A percentile compares a stretch with the other conserved stretches of the same genome.
Conservation (phyloP, 2,888 invertebrate genomes). For the Microplitis deprimator region DNA sequence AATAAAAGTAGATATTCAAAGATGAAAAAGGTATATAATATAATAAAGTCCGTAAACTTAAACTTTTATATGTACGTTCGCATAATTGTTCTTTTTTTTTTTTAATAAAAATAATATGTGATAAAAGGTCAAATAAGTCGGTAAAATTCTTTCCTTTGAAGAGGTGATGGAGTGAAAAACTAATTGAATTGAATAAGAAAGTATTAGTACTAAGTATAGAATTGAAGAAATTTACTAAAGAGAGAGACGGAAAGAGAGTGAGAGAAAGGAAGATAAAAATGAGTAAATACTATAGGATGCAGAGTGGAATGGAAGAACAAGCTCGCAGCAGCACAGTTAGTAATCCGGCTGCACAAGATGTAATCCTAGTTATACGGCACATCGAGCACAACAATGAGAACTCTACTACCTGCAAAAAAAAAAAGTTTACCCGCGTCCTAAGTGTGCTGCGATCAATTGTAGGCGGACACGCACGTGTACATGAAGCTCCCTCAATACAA, state of each 20-base stretch:
- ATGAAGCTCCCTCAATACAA: slow-evolving; percentile 6
- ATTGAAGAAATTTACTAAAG: background rate
- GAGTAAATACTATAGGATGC: background rate
- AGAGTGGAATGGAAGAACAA: slow-evolving; percentile 1
- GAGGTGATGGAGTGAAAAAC: slow-evolving; percentile 16
- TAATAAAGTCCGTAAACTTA: no score
- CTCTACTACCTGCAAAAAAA: slow-evolving; percentile 51
- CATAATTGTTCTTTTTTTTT: background rate
- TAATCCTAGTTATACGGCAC: slow-evolving; percentile 48
- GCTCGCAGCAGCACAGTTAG: slow-evolving; percentile 17
- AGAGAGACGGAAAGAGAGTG: background rate
- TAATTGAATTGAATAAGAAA: background rate
- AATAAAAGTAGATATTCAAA: no score
- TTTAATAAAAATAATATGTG: background rate
- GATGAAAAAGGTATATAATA: no score
- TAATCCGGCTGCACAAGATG: slow-evolving; percentile 30
- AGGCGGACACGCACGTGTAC: slow-evolving; percentile 21
- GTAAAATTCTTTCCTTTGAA: background rate
- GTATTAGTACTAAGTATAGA: background rate
- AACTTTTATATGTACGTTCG: background rate
- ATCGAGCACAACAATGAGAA: slow-evolving; percentile 48
- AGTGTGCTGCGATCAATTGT: slow-evolving; percentile 26
- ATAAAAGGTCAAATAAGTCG: background rate
- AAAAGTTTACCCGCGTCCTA: slow-evolving; percentile 37
- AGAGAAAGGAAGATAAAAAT: background rate